Evolutionary conservation across 2,113 vertebrate genomes (phyloP), one percentile per base, ranked within the genome.

Genomic region (Ameiurus melas): DNA sequence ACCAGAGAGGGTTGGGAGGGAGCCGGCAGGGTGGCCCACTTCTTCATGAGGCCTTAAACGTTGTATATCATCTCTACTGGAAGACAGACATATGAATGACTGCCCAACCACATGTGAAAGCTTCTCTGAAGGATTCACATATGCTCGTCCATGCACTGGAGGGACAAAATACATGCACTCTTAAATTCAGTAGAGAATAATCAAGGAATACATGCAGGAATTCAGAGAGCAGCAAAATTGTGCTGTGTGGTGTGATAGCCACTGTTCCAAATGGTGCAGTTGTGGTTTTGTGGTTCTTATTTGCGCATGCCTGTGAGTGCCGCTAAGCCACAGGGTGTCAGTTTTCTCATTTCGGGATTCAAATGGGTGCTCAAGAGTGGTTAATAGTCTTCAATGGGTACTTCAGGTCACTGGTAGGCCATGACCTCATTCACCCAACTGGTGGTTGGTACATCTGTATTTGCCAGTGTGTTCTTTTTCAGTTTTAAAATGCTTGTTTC

Each of bases 61-160:
- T 79, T 88, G 91, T 90, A 90, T 80, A 92, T 92, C 88, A 89
- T 86, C 66, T 85, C 64, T 88, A 82, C 86, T 80, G 81, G 88
- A 82, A 83, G 86, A 81, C 90, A 87, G 89, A 60, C 83, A 84
- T 87, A 60, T 86, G 83, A 89, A 89, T 83, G 81, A 83, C 85
- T 82, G 83, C 83, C 58, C 86, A 80, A 83, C 86, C 83, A 89
- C 83, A 91, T 88, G 83, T 77, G 73, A 87, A 19, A 55, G 57
- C n/a, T 2, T 85, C 84, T 55, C 43, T 85, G 55, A 51, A 84
- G 57, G 51, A 22, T 62, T 53, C 43, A 19, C 22, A 66, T 53
- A n/a, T 57, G n/a, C 27, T 82, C 27, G 43, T 83, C 33, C 71
- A 62, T 39, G 60, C 13, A 36, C 47, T 83, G 2, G 36, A 85